Evolutionary conservation across 2,888 invertebrate species (phyloP).

Genomic region (Yponomeuta sedellus): DNA sequence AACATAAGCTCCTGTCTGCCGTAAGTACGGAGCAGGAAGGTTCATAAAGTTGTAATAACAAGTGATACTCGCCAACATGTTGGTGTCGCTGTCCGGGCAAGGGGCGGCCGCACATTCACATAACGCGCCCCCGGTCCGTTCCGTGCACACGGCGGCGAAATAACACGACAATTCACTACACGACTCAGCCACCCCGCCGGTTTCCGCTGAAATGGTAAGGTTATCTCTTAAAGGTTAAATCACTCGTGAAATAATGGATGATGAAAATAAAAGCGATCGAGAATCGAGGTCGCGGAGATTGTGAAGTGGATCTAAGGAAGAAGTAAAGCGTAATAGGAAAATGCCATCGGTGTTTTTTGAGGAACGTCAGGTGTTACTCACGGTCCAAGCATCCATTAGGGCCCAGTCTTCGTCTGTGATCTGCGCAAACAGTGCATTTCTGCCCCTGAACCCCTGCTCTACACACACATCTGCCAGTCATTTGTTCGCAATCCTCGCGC

Average conservation of each 20-base stretch:
- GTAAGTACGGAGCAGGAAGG: not conserved
- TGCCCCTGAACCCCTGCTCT: conserved; percentile 88
- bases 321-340: not conserved
- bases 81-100: conserved; percentile 63
- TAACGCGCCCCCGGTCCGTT: conserved; percentile 81
- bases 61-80: conserved; percentile 59
- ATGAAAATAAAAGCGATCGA: not conserved
- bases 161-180: conserved; percentile 87
- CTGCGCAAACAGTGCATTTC: conserved; percentile 89
- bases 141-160: conserved; percentile 88
- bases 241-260: conserved; percentile 6
- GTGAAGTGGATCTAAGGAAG: not conserved
- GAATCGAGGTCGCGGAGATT: not conserved
- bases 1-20: not conserved
- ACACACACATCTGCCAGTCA: conserved; percentile 93
- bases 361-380: conserved; percentile 33
- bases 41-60: not conserved
- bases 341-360: not conserved
- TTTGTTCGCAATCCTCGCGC: conserved; percentile 94
- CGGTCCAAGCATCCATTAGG: conserved; percentile 79
- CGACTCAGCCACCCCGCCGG: conserved; percentile 78
- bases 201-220: conserved; percentile 70
- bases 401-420: conserved; percentile 85
- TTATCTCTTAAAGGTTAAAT: conserved; percentile 9
- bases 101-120: conserved; percentile 84